These are phyloP conservation scores for Silurus glanis DNA, from an alignment of 2,113 vertebrate genomes.

Conservation along the genomic window DNA sequence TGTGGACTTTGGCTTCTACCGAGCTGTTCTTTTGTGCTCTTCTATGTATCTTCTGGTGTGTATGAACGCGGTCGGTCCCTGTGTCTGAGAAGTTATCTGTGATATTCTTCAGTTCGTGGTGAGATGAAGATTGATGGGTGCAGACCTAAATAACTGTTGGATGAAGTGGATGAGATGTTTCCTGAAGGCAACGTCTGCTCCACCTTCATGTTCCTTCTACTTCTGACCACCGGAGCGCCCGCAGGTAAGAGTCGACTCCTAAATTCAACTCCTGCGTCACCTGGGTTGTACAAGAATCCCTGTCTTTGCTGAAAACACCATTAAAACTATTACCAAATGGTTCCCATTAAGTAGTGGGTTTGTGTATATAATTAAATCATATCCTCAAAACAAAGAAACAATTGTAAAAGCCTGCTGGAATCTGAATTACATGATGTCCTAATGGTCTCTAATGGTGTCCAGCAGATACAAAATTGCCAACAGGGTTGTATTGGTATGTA, in stretches of 20 bases:
- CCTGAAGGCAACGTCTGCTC: constrained; percentile 34
- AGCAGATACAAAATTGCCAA: too few relatives aligned
- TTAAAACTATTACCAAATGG: too few relatives aligned
- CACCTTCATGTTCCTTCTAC: constrained; percentile 29
- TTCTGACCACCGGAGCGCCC: constrained; percentile 15
- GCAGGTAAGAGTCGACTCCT: constrained; percentile 25
- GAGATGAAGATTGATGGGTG: constrained; percentile 14
- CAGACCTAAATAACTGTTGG: constrained; percentile 5
- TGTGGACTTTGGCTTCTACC: not conserved
- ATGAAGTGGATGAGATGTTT: constrained; percentile 43
- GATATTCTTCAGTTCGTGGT: constrained; percentile 8
- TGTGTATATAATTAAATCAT: too few relatives aligned
- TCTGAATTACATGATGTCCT: too few relatives aligned
- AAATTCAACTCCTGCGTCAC: not conserved
- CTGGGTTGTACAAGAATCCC: too few relatives aligned
- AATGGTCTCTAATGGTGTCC: too few relatives aligned
- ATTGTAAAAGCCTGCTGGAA: too few relatives aligned
- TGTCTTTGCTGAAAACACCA: too few relatives aligned
- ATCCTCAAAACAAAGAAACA: too few relatives aligned
- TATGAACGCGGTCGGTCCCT: not conserved
- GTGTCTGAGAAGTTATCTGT: not conserved
- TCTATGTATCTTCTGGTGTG: not conserved
- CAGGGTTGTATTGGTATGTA: too few relatives aligned
- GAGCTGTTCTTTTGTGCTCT: not conserved
- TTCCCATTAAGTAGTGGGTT: too few relatives aligned